Evolutionary conservation across 2,888 invertebrate genomes (phyloP).

Genomic region (Timema cristinae): DNA sequence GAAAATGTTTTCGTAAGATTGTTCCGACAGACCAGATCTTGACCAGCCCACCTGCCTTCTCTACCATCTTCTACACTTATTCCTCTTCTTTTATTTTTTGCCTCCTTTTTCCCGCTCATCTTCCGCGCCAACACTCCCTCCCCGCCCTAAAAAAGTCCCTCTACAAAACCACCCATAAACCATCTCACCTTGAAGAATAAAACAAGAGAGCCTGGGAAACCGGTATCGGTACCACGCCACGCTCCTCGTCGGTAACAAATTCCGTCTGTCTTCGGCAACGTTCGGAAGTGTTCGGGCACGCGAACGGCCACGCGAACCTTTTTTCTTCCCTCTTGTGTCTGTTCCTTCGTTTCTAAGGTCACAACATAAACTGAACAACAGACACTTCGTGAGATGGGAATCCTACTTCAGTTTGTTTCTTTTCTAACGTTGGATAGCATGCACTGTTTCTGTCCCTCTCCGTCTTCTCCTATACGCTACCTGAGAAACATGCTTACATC

Average conservation of each 20-base stretch:
- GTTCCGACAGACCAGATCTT: slow-evolving; percentile 28
- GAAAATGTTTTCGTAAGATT: slow-evolving; percentile 29
- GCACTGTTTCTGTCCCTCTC: no score
- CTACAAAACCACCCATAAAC: no score
- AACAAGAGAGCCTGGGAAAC: slow-evolving; percentile 11
- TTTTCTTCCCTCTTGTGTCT: background rate
- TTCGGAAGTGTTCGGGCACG: slow-evolving; percentile 29
- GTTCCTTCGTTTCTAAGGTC: no score
- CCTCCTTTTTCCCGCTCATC: slow-evolving; percentile 20
- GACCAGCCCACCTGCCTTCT: slow-evolving; percentile 31
- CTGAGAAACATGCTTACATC: no score
- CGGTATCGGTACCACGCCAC: slow-evolving; percentile 23
- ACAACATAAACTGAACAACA: no score
- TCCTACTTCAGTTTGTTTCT: no score
- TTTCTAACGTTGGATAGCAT: no score
- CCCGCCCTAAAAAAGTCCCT: no score
- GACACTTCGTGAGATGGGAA: no score
- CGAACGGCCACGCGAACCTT: slow-evolving; percentile 30
- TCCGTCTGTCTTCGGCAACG: slow-evolving; percentile 24
- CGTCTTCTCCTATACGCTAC: no score
- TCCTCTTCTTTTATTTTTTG: background rate
- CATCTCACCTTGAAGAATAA: background rate
- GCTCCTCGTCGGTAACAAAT: slow-evolving; percentile 20
- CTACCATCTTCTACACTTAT: slow-evolving; percentile 12
- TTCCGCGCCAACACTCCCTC: slow-evolving; percentile 10